phyloP scores from a whole-genome alignment of 2,113 vertebrate species.

The Sisor rabdophorus region DNA sequence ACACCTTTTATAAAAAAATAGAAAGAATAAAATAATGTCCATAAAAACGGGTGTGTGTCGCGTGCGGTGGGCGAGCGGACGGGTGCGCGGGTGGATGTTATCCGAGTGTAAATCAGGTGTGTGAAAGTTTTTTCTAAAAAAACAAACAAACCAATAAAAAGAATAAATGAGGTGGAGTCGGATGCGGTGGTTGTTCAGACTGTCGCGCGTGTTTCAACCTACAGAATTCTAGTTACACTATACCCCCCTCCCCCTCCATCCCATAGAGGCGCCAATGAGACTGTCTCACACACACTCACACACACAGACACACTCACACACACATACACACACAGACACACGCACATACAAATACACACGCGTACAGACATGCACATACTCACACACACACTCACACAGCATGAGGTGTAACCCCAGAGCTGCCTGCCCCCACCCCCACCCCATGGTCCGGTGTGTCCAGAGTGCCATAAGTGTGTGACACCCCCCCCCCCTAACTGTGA shows the following conservation, averaged over 20 bases:
- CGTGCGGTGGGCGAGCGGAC: no score
- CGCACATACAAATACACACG: no score
- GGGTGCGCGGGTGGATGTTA: conserved; percentile 14
- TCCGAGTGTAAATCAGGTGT: conserved; percentile 10
- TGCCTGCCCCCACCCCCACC: conserved; percentile 53
- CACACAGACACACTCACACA: no score
- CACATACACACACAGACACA: no score
- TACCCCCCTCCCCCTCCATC: conserved; percentile 75
- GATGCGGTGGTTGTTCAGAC: conserved; percentile 64
- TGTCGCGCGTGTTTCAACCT: conserved; percentile 61
- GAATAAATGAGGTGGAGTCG: no score
- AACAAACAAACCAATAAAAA: conserved; percentile 48
- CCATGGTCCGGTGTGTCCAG: conserved; percentile 79
- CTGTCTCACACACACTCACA: conserved; percentile 41
- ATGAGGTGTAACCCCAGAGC: conserved; percentile 76
- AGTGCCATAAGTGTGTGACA: conserved; percentile 88
- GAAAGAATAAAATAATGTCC: not conserved
- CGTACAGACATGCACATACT: no score
- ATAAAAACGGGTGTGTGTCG: not conserved
- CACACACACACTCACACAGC: conserved; percentile 52
- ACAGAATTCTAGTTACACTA: conserved; percentile 54
- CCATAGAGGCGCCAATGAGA: conserved; percentile 74
- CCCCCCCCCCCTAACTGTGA: conserved; percentile 76
- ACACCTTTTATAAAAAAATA: conserved; percentile 23
- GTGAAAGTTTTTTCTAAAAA: conserved; percentile 36